Evolutionary conservation across 2,888 invertebrate species (phyloP), one percentile per base, ranked within the genome.

Genomic region (Eupithecia insigniata): DNA sequence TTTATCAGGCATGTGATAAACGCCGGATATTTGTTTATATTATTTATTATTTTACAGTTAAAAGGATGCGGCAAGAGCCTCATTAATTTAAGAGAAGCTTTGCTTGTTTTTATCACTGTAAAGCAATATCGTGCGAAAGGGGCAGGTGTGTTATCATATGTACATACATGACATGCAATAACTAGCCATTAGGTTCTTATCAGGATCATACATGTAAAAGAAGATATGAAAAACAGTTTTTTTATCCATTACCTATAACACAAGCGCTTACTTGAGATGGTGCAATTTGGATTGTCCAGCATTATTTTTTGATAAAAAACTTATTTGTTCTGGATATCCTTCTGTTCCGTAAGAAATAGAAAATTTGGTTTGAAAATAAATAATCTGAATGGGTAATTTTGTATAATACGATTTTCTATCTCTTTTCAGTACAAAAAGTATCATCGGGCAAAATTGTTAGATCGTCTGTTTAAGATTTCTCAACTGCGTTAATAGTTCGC

Each of bases 1-100:
- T 67, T 73, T 70, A 73, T 73, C 73, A 65, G 43, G 30, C 64
- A 12, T 61, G 51, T 43, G 65, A 60, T 36, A 60, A 32, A 70
- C 5, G 46, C 60, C 65, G 65, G 22, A 67, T 62, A 32, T 70
- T 55, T 39, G n/a, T 69, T 67, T 64, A 30, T 8, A 28, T 28
- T 28, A 14, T 16, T 28, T 16, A 16, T 30, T 16, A 60, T 18
- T 43, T 43, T 43, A 43, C 6, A 43, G 18, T 16, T 7, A 18
- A 32, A 30, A 60, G 60, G 32, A 32, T 60, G n/a, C 32, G 60
- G 32, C 28, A 30, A 2, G 28, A 28, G 1, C 46, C 2, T n/a
- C 1, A 30, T 60, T 32, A 18, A 60, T 30, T 16, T 7, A 28
- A 14, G 28, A 28, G 28, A 58, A 58, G 58, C 6, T 28, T 14